Conservation (phyloP, 2,888 invertebrate species). For the Eristalis arbustorum region DNA sequence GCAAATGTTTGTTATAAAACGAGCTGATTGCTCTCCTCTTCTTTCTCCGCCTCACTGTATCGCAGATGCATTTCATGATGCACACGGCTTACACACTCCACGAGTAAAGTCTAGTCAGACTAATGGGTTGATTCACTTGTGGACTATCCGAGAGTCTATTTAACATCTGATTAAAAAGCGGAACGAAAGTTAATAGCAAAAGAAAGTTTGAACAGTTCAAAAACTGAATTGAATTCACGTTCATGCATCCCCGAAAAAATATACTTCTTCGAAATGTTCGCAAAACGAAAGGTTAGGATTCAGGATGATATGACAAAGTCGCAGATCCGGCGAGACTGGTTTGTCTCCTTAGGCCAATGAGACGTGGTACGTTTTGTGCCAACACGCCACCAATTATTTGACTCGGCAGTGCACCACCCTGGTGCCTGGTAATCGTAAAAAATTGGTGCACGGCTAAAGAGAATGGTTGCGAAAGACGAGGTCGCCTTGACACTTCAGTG, state of each 20-base stretch:
- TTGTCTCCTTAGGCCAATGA: not conserved
- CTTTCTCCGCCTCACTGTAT: constrained; percentile 21
- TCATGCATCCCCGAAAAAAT: no score
- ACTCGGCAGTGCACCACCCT: not conserved
- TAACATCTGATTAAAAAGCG: constrained; percentile 59
- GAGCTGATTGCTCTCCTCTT: constrained; percentile 11
- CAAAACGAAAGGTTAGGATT: no score
- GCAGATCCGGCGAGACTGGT: not conserved
- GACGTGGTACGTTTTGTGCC: not conserved
- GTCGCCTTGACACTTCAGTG: not conserved
- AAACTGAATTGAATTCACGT: not conserved
- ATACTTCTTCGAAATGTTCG: no score
- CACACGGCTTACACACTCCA: constrained; percentile 8
- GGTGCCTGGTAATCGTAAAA: not conserved
- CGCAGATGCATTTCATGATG: constrained; percentile 14
- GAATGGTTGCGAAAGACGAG: not conserved
- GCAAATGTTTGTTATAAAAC: constrained; percentile 33
- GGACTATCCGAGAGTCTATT: constrained; percentile 10
- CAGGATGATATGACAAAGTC: no score
- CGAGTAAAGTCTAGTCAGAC: not conserved
- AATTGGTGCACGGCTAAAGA: not conserved
- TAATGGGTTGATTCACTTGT: constrained; percentile 14
- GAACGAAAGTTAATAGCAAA: constrained; percentile 56
- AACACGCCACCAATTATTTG: not conserved
- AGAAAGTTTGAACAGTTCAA: constrained; percentile 51